Base-by-base conservation (phyloP, 2,888 invertebrate species). In the Gasteruption jaculator region DNA sequence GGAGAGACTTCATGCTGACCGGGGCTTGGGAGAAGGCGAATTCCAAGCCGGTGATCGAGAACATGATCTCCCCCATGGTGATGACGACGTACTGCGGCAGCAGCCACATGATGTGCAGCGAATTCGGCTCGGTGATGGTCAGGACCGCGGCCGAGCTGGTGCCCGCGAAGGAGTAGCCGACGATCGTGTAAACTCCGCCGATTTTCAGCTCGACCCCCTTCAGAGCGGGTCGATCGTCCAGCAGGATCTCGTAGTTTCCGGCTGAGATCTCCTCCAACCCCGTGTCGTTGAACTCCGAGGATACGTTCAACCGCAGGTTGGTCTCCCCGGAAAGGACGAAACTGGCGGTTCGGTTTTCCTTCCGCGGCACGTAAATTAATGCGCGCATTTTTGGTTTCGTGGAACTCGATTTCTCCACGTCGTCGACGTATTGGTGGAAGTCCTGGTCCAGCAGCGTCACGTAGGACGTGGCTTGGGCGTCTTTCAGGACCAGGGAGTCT, bases 21-120 rank as follows among this genome's bases (percentile, higher is more conserved):
- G 96, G 94, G 0, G 96, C 91, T 76, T 91, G 92, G 0, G 94
- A 90, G 71, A 93, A 97, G 0, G 95, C 90, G 72, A 99, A 97
- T 65, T 93, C 90, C 15, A 97, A 74, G 0, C 96, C 96, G 0
- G 96, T 95, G 18, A 97, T 86, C 0, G 94, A 91, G 70, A 95
- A 93, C 84, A 97, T 87, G 27, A 97, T 87, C 72, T 99, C 97
- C 0, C 85, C 96, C 59, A 86, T 80, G 0, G 96, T 94, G 59
- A 99, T 86, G 11, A 95, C 76, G 34, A 95, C 73, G 65, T 94
- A 95, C 68, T 97, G 97, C 0, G 96, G 96, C 14, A 96, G 63
- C 58, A 93, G 80, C 85, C 84, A 88, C 4, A 90, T 66, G 61
- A 95, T 88, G 57, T 88, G 86, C 2, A 94, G 68, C 1, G 79